A percentile compares a stretch with the other conserved stretches of the same genome.
Evolutionary conservation across 2,888 invertebrate genomes (phyloP).

Genomic region (Plagodis pulveraria): DNA sequence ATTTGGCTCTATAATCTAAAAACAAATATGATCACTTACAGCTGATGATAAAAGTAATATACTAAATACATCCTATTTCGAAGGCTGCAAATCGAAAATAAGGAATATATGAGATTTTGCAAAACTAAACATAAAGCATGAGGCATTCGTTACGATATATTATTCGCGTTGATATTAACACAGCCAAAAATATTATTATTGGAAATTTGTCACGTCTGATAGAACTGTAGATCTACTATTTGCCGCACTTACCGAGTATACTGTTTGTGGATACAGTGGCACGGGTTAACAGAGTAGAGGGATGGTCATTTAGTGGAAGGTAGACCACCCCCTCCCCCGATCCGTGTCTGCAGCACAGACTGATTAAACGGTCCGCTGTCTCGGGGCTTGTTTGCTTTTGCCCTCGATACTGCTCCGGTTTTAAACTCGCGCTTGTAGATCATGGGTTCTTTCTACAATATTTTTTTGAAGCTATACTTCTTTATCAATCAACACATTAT

Average conservation of each 20-base stretch:
- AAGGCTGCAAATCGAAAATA: too few species aligned
- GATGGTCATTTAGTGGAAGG: slow-evolving; percentile 82
- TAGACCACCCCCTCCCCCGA: slow-evolving; percentile 53
- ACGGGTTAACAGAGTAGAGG: slow-evolving; percentile 78
- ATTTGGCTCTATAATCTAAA: too few species aligned
- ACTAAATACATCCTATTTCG: too few species aligned
- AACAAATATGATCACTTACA: too few species aligned
- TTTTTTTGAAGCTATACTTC: background rate
- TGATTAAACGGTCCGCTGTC: slow-evolving; percentile 80
- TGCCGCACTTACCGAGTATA: slow-evolving; percentile 75
- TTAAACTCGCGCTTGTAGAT: slow-evolving; percentile 34
- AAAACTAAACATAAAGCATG: too few species aligned
- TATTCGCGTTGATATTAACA: too few species aligned
- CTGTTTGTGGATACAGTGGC: slow-evolving; percentile 82
- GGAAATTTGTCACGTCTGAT: slow-evolving; percentile 46
- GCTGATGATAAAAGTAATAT: too few species aligned
- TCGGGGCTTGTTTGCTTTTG: slow-evolving; percentile 70
- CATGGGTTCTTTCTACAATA: slow-evolving; percentile 1
- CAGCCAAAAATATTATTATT: background rate
- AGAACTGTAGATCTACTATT: slow-evolving; percentile 42
- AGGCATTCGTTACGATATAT: too few species aligned
- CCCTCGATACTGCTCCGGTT: slow-evolving; percentile 57
- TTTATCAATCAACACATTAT: too few species aligned
- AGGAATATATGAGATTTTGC: too few species aligned
- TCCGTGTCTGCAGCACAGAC: slow-evolving; percentile 71